phyloP scores from a whole-genome alignment of 2,888 invertebrate genomes.

The Hymenopus coronatus region DNA sequence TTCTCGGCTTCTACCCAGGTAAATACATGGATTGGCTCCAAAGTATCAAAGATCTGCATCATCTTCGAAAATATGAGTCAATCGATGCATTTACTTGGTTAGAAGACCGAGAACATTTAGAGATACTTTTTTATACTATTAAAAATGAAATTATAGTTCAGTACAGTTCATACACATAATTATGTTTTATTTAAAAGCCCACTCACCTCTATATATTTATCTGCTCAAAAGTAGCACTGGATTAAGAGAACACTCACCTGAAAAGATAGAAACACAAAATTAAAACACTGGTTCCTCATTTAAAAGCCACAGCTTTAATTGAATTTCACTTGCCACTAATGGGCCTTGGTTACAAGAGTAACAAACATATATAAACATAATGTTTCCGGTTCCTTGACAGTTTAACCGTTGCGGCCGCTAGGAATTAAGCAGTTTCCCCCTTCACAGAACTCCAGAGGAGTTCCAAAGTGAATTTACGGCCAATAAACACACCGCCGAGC shows the following conservation, averaged over 20 bases:
- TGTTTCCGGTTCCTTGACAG: too few species aligned
- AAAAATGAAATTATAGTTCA: too few species aligned
- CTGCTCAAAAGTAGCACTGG: not conserved
- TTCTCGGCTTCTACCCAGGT: too few species aligned
- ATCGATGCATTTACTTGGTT: too few species aligned
- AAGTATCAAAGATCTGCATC: too few species aligned
- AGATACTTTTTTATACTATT: too few species aligned
- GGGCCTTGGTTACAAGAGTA: not conserved
- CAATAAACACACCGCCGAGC: not conserved
- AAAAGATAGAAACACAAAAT: not conserved
- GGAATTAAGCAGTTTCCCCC: not conserved
- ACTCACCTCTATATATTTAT: not conserved
- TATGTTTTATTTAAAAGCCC: too few species aligned
- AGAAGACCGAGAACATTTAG: too few species aligned
- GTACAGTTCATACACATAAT: too few species aligned
- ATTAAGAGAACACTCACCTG: not conserved
- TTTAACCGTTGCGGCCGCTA: not conserved
- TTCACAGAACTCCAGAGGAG: not conserved
- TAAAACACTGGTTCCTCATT: not conserved
- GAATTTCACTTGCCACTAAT: not conserved
- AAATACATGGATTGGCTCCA: too few species aligned
- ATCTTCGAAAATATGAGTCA: too few species aligned
- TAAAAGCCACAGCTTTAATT: not conserved
- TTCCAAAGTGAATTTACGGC: not conserved
- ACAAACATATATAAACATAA: not conserved